Base-by-base conservation (phyloP, 2,888 invertebrate genomes). In the Phalera bucephala region DNA sequence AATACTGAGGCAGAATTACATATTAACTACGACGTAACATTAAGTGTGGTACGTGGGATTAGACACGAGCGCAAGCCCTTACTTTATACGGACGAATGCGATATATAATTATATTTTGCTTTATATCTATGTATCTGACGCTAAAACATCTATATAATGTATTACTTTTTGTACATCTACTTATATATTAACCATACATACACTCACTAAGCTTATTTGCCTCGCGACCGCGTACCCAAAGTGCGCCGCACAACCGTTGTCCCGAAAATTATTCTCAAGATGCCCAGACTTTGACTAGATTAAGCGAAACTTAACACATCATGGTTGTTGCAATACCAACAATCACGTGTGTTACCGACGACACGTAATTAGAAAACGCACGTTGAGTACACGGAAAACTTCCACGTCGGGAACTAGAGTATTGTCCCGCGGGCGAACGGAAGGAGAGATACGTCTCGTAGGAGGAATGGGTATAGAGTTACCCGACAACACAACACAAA, bases 1-100 rank as follows among this genome's bases (percentile, higher is more conserved):
- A 89, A 89, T 89, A 89, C 89, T 89, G 89, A 88, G 89, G 88
- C 88, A 86, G 88, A 88, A 85, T 85, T 88, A 88, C 88, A 88
- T 83, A 87, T 89, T 88, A 89, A 80, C 87, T 89, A 88, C 88
- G 80, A 84, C 84, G 80, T 87, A 86, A 86, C 80, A 85, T 86
- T 87, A 83, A 80, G 80, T 79, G 82, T 85, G 85, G 83, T 87
- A 86, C 85, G 80, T 83, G 86, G 85, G 83, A 83, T 72, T 86
- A 88, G 86, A 88, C 85, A 87, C 80, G 89, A 88, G 89, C 88
- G 80, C 82, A 88, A 88, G 88, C 88, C 85, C 89, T 88, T 88
- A 88, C 77, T 79, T 82, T 83, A 85, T 82, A 86, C 89, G 89
- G 89, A 89, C 89, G 89, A 87, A 89, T 89, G 88, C 89, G 84